phyloP scores from a whole-genome alignment of 1,140 invertebrate genomes.

The Proales similis region DNA sequence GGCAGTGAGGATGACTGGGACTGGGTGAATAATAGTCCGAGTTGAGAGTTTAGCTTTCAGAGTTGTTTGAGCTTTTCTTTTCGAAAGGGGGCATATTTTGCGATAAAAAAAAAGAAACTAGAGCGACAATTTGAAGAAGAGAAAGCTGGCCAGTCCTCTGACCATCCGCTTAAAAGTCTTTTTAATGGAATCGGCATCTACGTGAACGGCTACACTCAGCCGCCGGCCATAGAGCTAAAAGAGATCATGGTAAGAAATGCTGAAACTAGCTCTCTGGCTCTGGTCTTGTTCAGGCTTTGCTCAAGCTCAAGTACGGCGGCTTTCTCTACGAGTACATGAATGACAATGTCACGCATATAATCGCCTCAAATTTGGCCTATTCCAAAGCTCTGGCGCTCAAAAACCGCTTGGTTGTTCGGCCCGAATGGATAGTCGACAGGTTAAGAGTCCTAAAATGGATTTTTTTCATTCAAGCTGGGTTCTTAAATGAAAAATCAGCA shows the following conservation, averaged over 20 bases:
- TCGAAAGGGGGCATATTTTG: no score
- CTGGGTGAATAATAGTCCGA: no score
- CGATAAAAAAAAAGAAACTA: constrained; percentile 34
- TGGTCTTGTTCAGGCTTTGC: no score
- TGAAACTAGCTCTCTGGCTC: no score
- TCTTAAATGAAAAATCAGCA: background rate
- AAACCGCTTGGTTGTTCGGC: constrained; percentile 18
- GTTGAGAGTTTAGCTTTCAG: no score
- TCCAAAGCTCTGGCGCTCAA: constrained; percentile 21
- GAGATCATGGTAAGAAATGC: no score
- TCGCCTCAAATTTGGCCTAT: constrained; percentile 30
- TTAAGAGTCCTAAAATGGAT: background rate
- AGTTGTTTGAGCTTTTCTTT: no score
- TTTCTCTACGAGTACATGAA: constrained; percentile 27
- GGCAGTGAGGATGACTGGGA: no score
- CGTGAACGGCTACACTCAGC: constrained; percentile 32
- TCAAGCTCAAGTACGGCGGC: constrained; percentile 19
- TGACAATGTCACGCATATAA: constrained; percentile 24
- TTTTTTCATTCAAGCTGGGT: background rate
- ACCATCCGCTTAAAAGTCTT: constrained; percentile 1
- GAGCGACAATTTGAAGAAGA: constrained; percentile 5
- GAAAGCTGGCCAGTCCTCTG: background rate
- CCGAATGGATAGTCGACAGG: constrained; percentile 26
- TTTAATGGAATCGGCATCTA: constrained; percentile 25
- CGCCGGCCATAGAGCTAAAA: constrained; percentile 29